Percentiles rank a stretch among this genome's conserved stretches.
These are phyloP conservation scores for Elmis aenea DNA, from an alignment of 2,888 invertebrate genomes.

Conservation along the genomic window DNA sequence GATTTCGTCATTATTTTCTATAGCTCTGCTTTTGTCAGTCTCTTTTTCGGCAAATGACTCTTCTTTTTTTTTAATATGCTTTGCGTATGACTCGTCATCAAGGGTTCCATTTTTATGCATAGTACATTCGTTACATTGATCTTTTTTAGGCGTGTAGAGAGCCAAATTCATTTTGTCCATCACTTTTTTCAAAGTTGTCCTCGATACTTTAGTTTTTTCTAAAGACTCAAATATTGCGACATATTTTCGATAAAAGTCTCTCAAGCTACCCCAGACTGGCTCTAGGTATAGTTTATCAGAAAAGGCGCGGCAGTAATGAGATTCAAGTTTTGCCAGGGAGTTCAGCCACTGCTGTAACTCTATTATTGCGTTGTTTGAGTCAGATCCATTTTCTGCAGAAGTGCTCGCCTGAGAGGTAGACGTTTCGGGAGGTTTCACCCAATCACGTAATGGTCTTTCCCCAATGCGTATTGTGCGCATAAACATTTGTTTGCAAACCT, in stretches of 20 bases:
- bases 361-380: neutral
- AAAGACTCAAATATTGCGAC: slow-evolving; percentile 7
- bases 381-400: neutral
- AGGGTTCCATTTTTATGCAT: slow-evolving; percentile 12
- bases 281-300: slow-evolving; percentile 11
- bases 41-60: neutral
- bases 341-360: neutral
- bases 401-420: neutral
- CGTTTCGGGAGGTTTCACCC: neutral
- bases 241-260: slow-evolving; percentile 7
- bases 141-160: slow-evolving; percentile 26
- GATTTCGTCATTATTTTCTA: neutral
- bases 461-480: neutral
- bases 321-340: slow-evolving; percentile 9
- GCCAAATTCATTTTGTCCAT: slow-evolving; percentile 18
- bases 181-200: slow-evolving; percentile 16
- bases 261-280: slow-evolving; percentile 11
- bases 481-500: neutral
- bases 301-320: slow-evolving; percentile 10
- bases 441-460: neutral
- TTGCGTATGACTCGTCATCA: neutral
- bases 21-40: neutral
- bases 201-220: slow-evolving; percentile 13
- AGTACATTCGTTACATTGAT: slow-evolving; percentile 25
- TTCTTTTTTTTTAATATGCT: slow-evolving; percentile 1